phyloP scores from a whole-genome alignment of 2,888 invertebrate genomes.

The Sarcophaga carnaria region DNA sequence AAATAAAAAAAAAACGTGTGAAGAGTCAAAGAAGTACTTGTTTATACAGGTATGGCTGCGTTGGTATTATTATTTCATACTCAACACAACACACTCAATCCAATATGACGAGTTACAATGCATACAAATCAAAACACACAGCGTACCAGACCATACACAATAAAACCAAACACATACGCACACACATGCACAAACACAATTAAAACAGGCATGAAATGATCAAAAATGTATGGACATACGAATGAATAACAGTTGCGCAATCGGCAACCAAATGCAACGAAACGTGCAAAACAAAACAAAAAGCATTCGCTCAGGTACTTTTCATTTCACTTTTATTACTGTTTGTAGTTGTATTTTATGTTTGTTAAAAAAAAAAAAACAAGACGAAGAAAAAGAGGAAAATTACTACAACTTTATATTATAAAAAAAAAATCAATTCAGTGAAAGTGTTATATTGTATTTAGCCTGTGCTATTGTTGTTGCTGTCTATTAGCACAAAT shows the following conservation, averaged over 20 bases:
- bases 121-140: conserved; percentile 41
- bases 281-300: conserved; percentile 58
- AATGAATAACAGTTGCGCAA: conserved; percentile 58
- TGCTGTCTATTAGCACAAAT: conserved; percentile 46
- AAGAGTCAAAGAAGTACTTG: neutral
- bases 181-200: neutral
- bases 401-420: conserved; percentile 40
- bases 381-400: neutral
- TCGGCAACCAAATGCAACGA: conserved; percentile 67
- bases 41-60: neutral
- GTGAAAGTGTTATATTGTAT: conserved; percentile 67
- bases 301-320: conserved; percentile 48
- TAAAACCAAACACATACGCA: conserved; percentile 17
- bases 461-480: conserved; percentile 7
- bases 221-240: too few species aligned
- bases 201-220: too few species aligned
- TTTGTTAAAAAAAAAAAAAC: neutral
- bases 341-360: neutral
- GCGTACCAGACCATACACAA: neutral
- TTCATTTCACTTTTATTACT: conserved; percentile 40
- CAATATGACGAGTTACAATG: conserved; percentile 13
- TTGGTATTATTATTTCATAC: conserved; percentile 46
- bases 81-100: neutral
- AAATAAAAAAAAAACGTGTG: conserved; percentile 18
- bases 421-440: conserved; percentile 54